phyloP scores from a whole-genome alignment of 2,888 invertebrate genomes.

The Parthenolecanium corni region DNA sequence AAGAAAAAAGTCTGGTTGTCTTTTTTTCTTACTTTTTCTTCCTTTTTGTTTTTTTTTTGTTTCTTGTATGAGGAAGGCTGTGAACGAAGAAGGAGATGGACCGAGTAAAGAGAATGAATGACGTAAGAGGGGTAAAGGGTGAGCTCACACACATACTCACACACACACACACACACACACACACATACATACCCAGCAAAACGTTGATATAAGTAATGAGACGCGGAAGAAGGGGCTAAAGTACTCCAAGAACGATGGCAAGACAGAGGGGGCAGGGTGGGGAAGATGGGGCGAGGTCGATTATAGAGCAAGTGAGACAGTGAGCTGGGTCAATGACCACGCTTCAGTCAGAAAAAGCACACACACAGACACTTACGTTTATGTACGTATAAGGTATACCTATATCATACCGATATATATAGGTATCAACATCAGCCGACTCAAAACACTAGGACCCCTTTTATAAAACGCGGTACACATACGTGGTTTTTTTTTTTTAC shows the following conservation, averaged over 20 bases:
- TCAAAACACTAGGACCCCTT: no score
- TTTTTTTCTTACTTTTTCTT: not conserved
- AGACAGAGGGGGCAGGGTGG: not conserved
- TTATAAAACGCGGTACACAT: no score
- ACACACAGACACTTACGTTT: not conserved
- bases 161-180: no score
- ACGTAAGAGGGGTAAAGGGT: not conserved
- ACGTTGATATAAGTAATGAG: constrained; percentile 12
- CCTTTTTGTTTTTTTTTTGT: not conserved
- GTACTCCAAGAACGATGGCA: constrained; percentile 12
- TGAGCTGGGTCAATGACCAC: constrained; percentile 25
- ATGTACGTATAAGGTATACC: not conserved
- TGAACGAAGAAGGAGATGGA: constrained; percentile 2
- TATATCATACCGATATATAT: no score
- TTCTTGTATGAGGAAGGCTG: constrained; percentile 9
- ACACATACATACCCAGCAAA: no score
- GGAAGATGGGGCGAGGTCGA: constrained; percentile 16
- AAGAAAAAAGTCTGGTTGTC: constrained; percentile 12
- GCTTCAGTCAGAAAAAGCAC: not conserved
- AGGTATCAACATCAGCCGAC: no score
- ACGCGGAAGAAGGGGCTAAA: constrained; percentile 23
- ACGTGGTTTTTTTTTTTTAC: no score
- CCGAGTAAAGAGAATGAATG: constrained; percentile 7
- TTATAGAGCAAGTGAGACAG: constrained; percentile 28
- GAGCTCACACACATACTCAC: no score